A percentile compares a stretch with the other conserved stretches of the same genome.
phyloP scores from a whole-genome alignment of 2,888 invertebrate species.

The Ptychoptera albimana region DNA sequence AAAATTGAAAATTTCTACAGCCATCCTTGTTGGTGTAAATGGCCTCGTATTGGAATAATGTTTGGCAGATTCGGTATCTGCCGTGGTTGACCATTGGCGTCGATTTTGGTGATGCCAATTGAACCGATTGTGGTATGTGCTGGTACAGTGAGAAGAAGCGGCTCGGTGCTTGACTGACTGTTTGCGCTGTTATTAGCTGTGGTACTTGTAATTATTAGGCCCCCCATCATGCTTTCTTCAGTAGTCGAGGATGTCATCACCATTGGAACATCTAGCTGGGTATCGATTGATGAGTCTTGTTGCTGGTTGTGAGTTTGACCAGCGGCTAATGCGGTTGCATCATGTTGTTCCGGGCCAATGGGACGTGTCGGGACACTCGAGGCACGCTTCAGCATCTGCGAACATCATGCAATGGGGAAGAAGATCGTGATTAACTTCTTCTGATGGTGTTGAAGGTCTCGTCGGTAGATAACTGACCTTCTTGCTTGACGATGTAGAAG shows the following conservation, averaged over 20 bases:
- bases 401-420: background rate
- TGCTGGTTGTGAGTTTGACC: constrained; percentile 43
- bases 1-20: constrained; percentile 2
- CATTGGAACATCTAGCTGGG: constrained; percentile 19
- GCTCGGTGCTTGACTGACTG: background rate
- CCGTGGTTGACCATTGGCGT: constrained; percentile 5
- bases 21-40: constrained; percentile 11
- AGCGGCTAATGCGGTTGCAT: constrained; percentile 32
- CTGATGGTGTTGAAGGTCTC: constrained; percentile 24
- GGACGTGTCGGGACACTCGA: constrained; percentile 48
- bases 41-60: constrained; percentile 9
- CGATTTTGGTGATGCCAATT: constrained; percentile 4
- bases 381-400: constrained; percentile 45
- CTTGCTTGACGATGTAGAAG: constrained; percentile 23
- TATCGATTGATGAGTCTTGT: constrained; percentile 36
- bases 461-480: constrained; percentile 25
- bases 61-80: constrained; percentile 9
- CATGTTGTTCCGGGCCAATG: constrained; percentile 18
- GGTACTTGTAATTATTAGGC: constrained; percentile 1
- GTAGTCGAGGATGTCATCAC: constrained; percentile 9
- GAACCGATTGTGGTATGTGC: constrained; percentile 2
- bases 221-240: constrained; percentile 8
- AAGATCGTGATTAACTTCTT: background rate
- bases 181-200: background rate
- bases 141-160: background rate